These are phyloP conservation scores for Aethina tumida DNA, from an alignment of 1,140 invertebrate genomes.

Conservation along the genomic window DNA sequence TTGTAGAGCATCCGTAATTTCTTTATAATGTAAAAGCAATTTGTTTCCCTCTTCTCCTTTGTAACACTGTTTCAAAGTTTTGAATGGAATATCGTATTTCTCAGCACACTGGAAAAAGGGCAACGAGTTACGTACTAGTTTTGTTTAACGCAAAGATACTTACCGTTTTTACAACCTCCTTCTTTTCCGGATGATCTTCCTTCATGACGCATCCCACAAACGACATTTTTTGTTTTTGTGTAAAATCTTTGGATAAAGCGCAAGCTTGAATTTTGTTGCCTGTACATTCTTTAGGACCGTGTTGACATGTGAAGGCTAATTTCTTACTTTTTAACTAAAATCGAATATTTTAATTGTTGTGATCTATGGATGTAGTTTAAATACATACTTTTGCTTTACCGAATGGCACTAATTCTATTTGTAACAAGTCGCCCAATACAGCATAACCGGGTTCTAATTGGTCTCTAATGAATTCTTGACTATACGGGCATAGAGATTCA, in stretches of 20 bases:
- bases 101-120: too few species aligned
- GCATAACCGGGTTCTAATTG: conserved; percentile 31
- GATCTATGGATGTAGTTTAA: conserved; percentile 1
- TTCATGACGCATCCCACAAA: conserved; percentile 44
- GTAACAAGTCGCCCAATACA: conserved; percentile 32
- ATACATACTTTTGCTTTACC: conserved; percentile 59
- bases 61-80: neutral
- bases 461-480: conserved; percentile 31
- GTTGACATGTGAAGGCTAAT: conserved; percentile 50
- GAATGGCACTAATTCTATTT: conserved; percentile 56
- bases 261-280: conserved; percentile 56
- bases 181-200: conserved; percentile 24
- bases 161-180: conserved; percentile 34
- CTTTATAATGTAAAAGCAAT: too few species aligned
- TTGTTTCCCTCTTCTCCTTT: too few species aligned
- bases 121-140: conserved; percentile 4
- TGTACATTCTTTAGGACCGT: conserved; percentile 52
- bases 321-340: conserved; percentile 15
- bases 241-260: conserved; percentile 38
- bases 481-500: conserved; percentile 38
- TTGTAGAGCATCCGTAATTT: too few species aligned
- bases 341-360: conserved; percentile 7
- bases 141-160: conserved; percentile 18
- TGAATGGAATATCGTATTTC: too few species aligned
- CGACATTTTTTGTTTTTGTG: conserved; percentile 34